Conservation (phyloP, 2,888 invertebrate species). For the Plusia festucae region DNA sequence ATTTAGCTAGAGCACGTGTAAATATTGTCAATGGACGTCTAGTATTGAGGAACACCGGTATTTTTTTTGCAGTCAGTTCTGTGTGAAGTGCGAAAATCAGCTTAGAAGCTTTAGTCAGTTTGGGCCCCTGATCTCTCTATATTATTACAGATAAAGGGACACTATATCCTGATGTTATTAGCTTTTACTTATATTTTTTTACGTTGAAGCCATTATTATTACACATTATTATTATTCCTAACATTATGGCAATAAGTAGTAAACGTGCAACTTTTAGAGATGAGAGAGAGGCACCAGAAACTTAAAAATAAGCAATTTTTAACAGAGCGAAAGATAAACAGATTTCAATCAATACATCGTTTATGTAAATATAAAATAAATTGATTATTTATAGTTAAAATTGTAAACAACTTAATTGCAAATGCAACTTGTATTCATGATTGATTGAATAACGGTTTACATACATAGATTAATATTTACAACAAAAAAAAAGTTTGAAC, state of each 20-base stretch:
- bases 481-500: not conserved
- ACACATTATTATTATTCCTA: too few relatives aligned
- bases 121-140: too few relatives aligned
- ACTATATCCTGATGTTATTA: too few relatives aligned
- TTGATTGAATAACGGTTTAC: slow-evolving; percentile 19
- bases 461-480: not conserved
- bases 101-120: too few relatives aligned
- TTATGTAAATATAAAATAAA: slow-evolving; percentile 14
- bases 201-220: too few relatives aligned
- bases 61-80: not conserved
- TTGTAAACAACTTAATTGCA: slow-evolving; percentile 17
- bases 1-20: slow-evolving; percentile 23
- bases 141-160: too few relatives aligned
- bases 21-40: slow-evolving; percentile 38
- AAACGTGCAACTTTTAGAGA: too few relatives aligned
- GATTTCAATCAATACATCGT: slow-evolving; percentile 2
- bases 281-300: too few relatives aligned
- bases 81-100: too few relatives aligned
- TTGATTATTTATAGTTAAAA: slow-evolving; percentile 11
- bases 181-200: too few relatives aligned
- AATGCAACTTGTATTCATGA: slow-evolving; percentile 32
- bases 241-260: too few relatives aligned
- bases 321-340: not conserved
- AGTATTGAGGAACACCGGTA: not conserved
- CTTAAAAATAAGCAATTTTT: too few relatives aligned